Conservation (phyloP, 2,888 invertebrate genomes). For the Mayetiola destructor region DNA sequence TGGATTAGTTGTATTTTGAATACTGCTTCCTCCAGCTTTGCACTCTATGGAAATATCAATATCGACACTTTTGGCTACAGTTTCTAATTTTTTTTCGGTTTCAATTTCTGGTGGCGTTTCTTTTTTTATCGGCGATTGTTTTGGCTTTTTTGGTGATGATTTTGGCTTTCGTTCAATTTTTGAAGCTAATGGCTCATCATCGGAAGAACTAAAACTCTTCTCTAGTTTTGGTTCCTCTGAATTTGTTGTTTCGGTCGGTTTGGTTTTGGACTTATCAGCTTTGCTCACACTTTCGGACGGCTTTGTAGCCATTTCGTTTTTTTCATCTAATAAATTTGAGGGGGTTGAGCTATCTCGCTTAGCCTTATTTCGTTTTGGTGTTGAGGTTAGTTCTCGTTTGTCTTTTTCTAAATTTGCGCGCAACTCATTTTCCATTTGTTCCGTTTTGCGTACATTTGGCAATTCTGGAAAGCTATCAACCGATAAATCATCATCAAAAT, state of each 20-base stretch:
- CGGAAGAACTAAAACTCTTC: slow-evolving; percentile 45
- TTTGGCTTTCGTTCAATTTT: slow-evolving; percentile 35
- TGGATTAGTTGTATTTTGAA: slow-evolving; percentile 4
- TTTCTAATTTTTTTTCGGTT: slow-evolving; percentile 20
- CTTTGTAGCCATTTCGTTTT: background rate
- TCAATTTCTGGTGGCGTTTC: background rate
- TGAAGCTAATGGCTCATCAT: slow-evolving; percentile 47
- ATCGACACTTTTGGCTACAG: slow-evolving; percentile 13
- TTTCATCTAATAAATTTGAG: background rate
- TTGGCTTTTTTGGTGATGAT: background rate
- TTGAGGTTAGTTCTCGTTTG: background rate
- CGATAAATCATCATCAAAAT: slow-evolving; percentile 44
- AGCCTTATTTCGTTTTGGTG: background rate
- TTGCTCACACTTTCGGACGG: background rate
- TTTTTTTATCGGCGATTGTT: slow-evolving; percentile 19
- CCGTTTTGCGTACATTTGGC: slow-evolving; percentile 46
- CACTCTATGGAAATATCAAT: slow-evolving; percentile 18
- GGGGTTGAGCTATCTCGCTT: background rate
- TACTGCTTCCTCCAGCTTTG: background rate
- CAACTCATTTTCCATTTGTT: slow-evolving; percentile 44
- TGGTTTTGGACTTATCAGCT: background rate
- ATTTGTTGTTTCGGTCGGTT: background rate
- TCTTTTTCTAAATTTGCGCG: slow-evolving; percentile 34
- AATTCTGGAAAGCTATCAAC: slow-evolving; percentile 52
- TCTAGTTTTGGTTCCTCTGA: slow-evolving; percentile 24